Evolutionary conservation across 2,113 vertebrate species (phyloP), one percentile per base, ranked within the genome.

Genomic region (Grammomys dolichurus): DNA sequence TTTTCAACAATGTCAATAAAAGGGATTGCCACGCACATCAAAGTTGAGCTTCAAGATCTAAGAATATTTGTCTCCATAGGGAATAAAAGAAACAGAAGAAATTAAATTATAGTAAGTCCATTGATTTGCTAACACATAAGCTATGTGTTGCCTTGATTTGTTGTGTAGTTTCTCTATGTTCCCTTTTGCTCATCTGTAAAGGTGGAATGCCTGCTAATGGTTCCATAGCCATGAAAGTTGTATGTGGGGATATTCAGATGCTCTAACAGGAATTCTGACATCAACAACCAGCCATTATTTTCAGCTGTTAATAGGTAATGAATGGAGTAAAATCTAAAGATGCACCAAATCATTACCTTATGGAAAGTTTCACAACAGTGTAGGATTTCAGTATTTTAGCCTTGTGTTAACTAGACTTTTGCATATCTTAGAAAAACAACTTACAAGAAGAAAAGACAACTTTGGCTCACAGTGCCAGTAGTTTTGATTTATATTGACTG

Each of bases 81-180:
- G 46, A 87, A 93, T 93, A 51, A 96, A 88, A 92, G 9, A 72
- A 91, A 58, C n/a, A 76, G 73, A 75, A 33, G 78, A 93, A 87
- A 76, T 33, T 31, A 94, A 51, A 88, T 87, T 95, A 90, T 51
- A 92, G 48, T 54, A 24, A 82, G 11, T 76, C 24, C 43, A 84
- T 75, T 46, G 2, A 81, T 43, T 60, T 86, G 22, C 4, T 85
- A 85, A 93, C 80, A 65, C 5, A 46, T 1, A 33, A 67, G 33
- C 14, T 67, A 19, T 24, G 54, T 96, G 63, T 7, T 20, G 69
- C 14, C 33, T 85, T 88, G n/a, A 46, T 90, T 65, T 56, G 26
- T 87, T 81, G 40, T 17, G 28, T 48, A 80, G 73, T 90, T 33
- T 95, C 17, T 92, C 3, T 67, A 1, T 46, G 9, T 56, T 72